phyloP scores from a whole-genome alignment of 2,113 vertebrate species.

The Parotia lawesii region DNA sequence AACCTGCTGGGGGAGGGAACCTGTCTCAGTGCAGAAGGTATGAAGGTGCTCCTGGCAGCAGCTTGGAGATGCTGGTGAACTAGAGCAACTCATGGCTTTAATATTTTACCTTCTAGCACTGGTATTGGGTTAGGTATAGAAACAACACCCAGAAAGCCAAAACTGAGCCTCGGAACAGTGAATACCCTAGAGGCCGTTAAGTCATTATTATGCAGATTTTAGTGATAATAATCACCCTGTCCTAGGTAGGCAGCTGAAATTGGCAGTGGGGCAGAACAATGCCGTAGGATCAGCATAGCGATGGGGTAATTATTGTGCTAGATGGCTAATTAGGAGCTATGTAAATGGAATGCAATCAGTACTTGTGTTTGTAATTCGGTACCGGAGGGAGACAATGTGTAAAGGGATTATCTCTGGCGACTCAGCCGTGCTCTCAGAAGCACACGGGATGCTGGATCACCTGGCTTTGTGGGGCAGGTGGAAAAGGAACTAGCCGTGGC shows the following conservation, averaged over 20 bases:
- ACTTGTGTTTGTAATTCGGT: neutral
- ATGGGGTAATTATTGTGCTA: conserved; percentile 6
- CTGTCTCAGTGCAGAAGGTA: neutral
- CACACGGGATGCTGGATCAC: neutral
- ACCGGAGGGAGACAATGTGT: neutral
- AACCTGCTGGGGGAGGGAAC: neutral
- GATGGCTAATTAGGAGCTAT: conserved; percentile 5
- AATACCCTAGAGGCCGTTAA: neutral
- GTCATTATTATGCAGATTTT: conserved; percentile 25
- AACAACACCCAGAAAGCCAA: neutral
- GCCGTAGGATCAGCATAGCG: neutral
- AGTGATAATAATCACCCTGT: neutral
- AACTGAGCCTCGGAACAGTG: neutral
- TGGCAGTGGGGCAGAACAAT: neutral
- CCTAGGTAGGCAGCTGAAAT: neutral
- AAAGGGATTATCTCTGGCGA: neutral
- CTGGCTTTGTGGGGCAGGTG: neutral
- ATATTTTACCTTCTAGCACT: neutral
- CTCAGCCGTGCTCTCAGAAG: neutral
- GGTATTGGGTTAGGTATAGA: neutral
- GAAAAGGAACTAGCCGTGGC: neutral
- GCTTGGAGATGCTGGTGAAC: neutral
- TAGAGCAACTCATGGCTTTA: neutral
- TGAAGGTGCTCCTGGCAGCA: neutral
- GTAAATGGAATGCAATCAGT: neutral